Evolutionary conservation across 2,888 invertebrate genomes (phyloP).

Genomic region (Ennomos quercinarius): DNA sequence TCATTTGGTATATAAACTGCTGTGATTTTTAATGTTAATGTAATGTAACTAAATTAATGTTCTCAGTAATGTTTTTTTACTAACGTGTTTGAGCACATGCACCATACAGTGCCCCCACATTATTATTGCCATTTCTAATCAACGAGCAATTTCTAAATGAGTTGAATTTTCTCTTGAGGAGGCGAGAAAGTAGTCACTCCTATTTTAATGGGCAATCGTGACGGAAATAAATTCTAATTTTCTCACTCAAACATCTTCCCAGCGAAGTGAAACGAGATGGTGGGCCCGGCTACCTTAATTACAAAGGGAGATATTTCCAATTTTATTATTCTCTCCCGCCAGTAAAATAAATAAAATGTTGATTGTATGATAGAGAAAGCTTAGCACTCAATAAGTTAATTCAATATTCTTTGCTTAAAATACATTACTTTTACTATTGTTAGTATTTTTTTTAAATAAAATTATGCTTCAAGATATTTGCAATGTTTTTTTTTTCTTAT

Average conservation of each 20-base stretch:
- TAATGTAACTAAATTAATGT: no score
- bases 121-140: constrained; percentile 20
- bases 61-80: no score
- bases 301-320: constrained; percentile 57
- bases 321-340: constrained; percentile 53
- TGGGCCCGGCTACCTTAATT: constrained; percentile 45
- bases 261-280: constrained; percentile 42
- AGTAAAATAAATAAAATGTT: constrained; percentile 52
- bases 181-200: constrained; percentile 30
- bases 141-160: constrained; percentile 20
- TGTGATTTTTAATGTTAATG: no score
- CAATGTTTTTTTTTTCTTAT: no score
- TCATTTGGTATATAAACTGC: no score
- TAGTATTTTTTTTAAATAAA: no score
- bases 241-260: constrained; percentile 39
- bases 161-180: constrained; percentile 22
- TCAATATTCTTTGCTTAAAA: constrained; percentile 36
- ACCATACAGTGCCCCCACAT: not conserved
- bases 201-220: constrained; percentile 40
- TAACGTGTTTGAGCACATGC: no score
- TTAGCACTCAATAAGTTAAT: constrained; percentile 52
- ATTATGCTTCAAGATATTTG: no score
- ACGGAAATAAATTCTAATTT: constrained; percentile 50
- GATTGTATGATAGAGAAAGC: constrained; percentile 36
- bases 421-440: no score